A percentile compares a stretch with the other conserved stretches of the same genome.
Conservation (phyloP, 2,888 invertebrate genomes). For the Embidobia sp. region DNA sequence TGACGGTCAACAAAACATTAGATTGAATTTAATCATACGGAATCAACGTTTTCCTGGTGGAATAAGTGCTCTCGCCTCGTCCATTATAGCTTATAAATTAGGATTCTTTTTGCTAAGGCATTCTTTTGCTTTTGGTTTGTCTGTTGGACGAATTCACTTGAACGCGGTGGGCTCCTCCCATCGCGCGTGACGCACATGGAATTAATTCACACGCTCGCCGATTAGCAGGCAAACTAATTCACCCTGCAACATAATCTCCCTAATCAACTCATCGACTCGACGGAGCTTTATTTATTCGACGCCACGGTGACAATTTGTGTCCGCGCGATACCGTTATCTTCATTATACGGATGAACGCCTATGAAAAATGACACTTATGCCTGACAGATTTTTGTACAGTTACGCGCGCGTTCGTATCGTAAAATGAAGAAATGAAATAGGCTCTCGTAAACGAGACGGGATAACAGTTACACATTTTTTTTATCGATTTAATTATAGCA, state of each 20-base stretch:
- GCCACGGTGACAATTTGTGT: conserved; percentile 39
- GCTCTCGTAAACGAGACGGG: background rate
- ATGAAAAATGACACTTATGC: conserved; percentile 48
- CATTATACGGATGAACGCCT: conserved; percentile 55
- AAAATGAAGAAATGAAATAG: background rate
- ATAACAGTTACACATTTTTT: background rate
- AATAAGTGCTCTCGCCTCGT: conserved; percentile 11
- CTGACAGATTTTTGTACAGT: conserved; percentile 46
- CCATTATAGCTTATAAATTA: conserved; percentile 33
- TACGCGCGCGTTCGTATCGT: conserved; percentile 10
- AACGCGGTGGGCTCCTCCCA: background rate
- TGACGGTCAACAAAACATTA: too few species aligned
- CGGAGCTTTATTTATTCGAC: conserved; percentile 54
- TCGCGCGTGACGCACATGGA: conserved; percentile 19
- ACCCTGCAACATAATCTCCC: conserved; percentile 48
- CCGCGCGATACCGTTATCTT: conserved; percentile 48
- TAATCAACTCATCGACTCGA: conserved; percentile 57
- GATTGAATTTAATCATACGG: conserved; percentile 34
- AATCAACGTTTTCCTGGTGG: conserved; percentile 20
- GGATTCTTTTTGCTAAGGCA: background rate
- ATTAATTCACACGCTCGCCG: conserved; percentile 31
- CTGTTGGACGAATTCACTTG: conserved; percentile 3
- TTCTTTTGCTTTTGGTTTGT: background rate
- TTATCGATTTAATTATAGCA: conserved; percentile 8
- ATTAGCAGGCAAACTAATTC: conserved; percentile 53